Evolutionary conservation across 2,113 vertebrate species (phyloP).

Genomic region (Canis aureus): DNA sequence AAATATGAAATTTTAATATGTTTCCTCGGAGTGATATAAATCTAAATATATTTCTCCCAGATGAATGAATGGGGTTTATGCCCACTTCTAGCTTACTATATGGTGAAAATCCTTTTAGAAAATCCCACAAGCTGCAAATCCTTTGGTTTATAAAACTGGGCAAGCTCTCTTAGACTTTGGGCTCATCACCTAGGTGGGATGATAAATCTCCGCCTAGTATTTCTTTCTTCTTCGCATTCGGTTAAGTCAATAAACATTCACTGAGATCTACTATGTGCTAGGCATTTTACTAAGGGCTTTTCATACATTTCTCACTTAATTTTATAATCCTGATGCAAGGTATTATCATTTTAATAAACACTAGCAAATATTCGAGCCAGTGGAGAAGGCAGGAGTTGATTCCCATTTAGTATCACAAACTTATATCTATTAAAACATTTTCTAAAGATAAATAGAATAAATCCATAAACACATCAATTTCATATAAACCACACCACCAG

Average conservation of each 20-base stretch:
- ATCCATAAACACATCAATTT: neutral
- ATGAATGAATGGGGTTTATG: constrained; percentile 47
- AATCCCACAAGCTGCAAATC: constrained; percentile 34
- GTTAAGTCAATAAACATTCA: neutral
- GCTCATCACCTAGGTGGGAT: neutral
- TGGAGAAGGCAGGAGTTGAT: neutral
- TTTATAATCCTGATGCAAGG: neutral
- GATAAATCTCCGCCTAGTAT: neutral
- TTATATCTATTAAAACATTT: neutral
- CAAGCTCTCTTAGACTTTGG: neutral
- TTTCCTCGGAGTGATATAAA: constrained; percentile 56
- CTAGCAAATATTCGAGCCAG: neutral
- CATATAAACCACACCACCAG: neutral
- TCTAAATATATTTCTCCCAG: constrained; percentile 71
- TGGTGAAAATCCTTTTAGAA: constrained; percentile 44
- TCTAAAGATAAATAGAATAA: neutral
- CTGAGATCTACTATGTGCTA: neutral
- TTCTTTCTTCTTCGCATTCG: neutral
- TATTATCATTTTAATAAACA: constrained; percentile 35
- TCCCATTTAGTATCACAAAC: neutral
- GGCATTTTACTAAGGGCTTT: constrained; percentile 7
- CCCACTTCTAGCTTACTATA: constrained; percentile 52
- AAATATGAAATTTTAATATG: constrained; percentile 77
- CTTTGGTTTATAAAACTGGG: constrained; percentile 28
- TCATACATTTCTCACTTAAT: constrained; percentile 7